These are phyloP conservation scores for Cariama cristata DNA, from an alignment of 2,113 vertebrate species.

Conservation along the genomic window DNA sequence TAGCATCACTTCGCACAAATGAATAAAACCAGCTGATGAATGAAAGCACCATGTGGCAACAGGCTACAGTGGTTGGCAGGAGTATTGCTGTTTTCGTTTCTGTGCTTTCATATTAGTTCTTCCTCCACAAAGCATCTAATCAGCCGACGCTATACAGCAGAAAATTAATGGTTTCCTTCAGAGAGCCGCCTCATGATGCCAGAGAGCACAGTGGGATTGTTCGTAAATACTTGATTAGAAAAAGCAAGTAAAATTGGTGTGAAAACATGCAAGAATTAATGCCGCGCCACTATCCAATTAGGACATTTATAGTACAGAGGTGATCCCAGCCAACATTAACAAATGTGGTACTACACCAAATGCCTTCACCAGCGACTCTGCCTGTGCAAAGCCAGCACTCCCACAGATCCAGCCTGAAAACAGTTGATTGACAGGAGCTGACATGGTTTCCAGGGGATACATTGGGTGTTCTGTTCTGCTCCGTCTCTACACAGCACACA, in stretches of 20 bases:
- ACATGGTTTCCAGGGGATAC: neutral
- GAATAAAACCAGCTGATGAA: neutral
- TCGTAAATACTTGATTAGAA: constrained; percentile 59
- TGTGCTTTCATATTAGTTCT: constrained; percentile 25
- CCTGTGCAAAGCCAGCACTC: neutral
- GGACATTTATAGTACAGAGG: neutral
- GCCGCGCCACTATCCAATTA: neutral
- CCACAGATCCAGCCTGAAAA: neutral
- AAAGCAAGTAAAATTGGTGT: neutral
- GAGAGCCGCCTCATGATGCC: neutral
- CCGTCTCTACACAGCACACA: neutral
- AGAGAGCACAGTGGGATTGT: neutral
- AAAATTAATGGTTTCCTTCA: constrained; percentile 58
- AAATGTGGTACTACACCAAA: neutral
- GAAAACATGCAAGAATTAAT: constrained; percentile 2
- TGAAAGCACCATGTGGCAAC: constrained; percentile 6
- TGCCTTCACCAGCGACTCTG: neutral
- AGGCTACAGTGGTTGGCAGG: constrained; percentile 39
- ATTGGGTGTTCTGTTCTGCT: neutral
- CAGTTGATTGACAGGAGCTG: neutral
- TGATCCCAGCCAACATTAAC: neutral
- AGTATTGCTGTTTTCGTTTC: constrained; percentile 34
- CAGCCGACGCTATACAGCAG: neutral
- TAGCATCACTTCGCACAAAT: neutral
- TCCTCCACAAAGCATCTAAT: constrained; percentile 54